Evolutionary conservation across 2,797 vertebrate genomes (phyloP), one percentile per base, ranked within the genome.

Genomic region (Muscicapa comitata): DNA sequence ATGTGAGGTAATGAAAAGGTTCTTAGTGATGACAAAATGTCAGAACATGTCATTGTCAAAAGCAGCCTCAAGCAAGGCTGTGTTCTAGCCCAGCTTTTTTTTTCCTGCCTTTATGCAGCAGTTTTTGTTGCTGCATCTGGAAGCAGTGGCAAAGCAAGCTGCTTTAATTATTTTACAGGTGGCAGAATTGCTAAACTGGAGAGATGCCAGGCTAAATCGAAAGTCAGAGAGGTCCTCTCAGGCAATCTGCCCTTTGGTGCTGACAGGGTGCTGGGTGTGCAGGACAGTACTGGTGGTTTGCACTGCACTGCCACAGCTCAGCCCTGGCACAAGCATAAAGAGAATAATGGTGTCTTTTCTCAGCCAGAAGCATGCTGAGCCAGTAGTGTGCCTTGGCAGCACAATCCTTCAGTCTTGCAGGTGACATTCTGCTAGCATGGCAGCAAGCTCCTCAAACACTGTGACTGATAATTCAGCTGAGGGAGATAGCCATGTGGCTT

Each of bases 31-130:
- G 74, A 72, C 43, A 82, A 75, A 61, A 70, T 48, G 81, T 87
- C 95, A 82, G 72, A 95, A 70, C 55, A 38, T 28, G 74, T 96
- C 86, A 87, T 55, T 73, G 74, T 96, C 93, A 92, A 85, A 94
- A 85, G 1, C 43, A 92, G 84, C 94, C 80, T 43, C 31, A 38
- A 55, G 93, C 74, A 79, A 92, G 74, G 28, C 63, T 67, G 2
- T 76, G 59, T 91, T 59, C 81, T 66, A 70, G 51, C 37, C 68
- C 43, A 81, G 20, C 51, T 70, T 63, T 67, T 70, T 66, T 68
- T 70, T 84, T 73, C 47, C 53, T 81, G 47, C 45, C 66, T 78
- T 58, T 62, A 12, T 66, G 73, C 66, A 48, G 70, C 74, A 65
- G 38, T 6, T 54, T 65, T 86, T 61, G 61, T 67, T 59, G 50